These are phyloP conservation scores for Drosophila fuyamai DNA, from an alignment of 1,140 invertebrate species.

Conservation along the genomic window DNA sequence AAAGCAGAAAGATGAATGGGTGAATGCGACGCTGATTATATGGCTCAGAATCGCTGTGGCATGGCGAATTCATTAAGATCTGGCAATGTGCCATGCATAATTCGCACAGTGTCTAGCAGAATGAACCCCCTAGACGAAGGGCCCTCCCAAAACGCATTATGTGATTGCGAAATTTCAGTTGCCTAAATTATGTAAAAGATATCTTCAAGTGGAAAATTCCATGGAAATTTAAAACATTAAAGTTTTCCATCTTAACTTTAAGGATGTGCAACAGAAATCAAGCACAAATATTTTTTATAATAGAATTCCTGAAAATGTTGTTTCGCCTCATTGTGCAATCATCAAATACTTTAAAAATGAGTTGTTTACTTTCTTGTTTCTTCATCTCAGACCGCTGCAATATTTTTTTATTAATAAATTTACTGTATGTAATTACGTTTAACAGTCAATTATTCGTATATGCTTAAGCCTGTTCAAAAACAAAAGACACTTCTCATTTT, in stretches of 20 bases:
- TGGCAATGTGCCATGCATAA: constrained; percentile 39
- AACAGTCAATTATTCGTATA: neutral
- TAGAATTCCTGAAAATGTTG: too few species aligned
- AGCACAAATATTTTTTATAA: too few species aligned
- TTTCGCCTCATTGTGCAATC: too few species aligned
- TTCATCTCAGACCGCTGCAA: neutral
- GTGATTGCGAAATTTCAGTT: neutral
- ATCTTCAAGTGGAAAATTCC: neutral
- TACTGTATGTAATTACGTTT: neutral
- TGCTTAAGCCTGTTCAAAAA: neutral
- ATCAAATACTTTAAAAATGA: too few species aligned
- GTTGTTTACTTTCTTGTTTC: too few species aligned
- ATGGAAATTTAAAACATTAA: too few species aligned
- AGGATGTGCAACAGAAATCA: too few species aligned
- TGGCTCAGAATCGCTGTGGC: constrained; percentile 55
- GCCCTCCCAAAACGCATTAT: constrained; percentile 20
- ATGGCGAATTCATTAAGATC: constrained; percentile 51
- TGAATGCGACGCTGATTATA: constrained; percentile 38
- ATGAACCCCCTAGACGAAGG: constrained; percentile 2
- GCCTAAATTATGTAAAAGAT: neutral
- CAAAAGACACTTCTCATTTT: neutral
- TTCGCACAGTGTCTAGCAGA: constrained; percentile 28
- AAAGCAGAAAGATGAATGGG: constrained; percentile 69
- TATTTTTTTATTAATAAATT: neutral
- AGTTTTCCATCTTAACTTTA: too few species aligned